These are phyloP conservation scores for Otolemur garnettii DNA, from an alignment of 2,113 vertebrate species.

Conservation along the genomic window DNA sequence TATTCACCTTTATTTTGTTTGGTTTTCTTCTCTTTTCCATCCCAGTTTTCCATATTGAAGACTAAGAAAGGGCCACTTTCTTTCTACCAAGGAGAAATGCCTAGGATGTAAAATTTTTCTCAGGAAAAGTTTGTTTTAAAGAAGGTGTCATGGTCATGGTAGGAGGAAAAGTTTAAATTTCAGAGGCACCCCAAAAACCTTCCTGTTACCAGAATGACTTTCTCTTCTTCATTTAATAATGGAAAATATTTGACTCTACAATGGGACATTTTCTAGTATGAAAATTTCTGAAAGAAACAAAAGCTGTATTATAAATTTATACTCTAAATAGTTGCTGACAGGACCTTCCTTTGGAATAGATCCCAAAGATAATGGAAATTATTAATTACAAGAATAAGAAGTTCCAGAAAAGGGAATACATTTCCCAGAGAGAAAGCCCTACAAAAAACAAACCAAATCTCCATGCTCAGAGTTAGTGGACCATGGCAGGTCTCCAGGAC, in stretches of 20 bases:
- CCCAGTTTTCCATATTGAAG: not conserved
- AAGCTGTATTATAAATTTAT: not conserved
- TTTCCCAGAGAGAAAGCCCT: not conserved
- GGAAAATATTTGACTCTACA: not conserved
- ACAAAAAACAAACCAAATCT: not conserved
- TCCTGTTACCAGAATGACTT: not conserved
- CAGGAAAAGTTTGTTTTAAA: not conserved
- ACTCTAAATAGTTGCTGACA: not conserved
- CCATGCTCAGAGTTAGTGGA: not conserved
- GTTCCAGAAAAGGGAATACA: not conserved
- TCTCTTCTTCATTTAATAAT: not conserved
- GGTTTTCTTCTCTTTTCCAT: not conserved
- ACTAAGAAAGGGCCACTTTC: not conserved
- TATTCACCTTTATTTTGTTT: not conserved
- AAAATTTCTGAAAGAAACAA: not conserved
- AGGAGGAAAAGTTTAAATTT: not conserved
- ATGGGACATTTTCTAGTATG: not conserved
- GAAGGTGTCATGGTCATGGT: not conserved
- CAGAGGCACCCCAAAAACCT: not conserved
- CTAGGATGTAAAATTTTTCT: not conserved
- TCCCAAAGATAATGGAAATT: slow-evolving; percentile 1
- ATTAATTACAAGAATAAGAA: not conserved
- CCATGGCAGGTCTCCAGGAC: not conserved
- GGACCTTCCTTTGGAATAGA: not conserved
- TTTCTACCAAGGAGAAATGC: not conserved